A percentile compares a stretch with the other conserved stretches of the same genome.
phyloP scores from a whole-genome alignment of 2,888 invertebrate species.

The Conomelus anceps region DNA sequence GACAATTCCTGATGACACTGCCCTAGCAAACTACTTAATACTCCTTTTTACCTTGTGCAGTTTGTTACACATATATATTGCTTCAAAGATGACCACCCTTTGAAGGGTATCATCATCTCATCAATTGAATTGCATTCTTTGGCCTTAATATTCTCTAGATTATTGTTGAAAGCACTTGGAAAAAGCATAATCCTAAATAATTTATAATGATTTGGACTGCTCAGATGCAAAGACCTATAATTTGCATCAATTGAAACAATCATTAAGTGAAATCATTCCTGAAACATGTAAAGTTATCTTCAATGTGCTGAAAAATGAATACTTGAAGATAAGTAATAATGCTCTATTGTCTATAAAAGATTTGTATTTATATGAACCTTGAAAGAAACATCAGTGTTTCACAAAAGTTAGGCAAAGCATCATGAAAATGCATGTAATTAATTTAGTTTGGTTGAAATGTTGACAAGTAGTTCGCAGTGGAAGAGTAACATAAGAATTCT shows the following conservation, averaged over 20 bases:
- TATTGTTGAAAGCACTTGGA: conserved; percentile 26
- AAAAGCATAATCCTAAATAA: conserved; percentile 32
- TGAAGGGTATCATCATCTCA: conserved; percentile 37
- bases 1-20: conserved; percentile 32
- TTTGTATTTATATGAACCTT: conserved; percentile 1
- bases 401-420: conserved; percentile 22
- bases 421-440: conserved; percentile 28
- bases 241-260: conserved; percentile 34
- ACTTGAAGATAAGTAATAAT: conserved; percentile 32
- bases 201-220: conserved; percentile 29
- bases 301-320: conserved; percentile 33
- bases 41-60: conserved; percentile 39
- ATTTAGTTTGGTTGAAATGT: conserved; percentile 31
- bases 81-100: conserved; percentile 32
- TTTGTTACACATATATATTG: conserved; percentile 36
- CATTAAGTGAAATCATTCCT: conserved; percentile 34
- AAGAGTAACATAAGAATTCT: no score
- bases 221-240: conserved; percentile 32
- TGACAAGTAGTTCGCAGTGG: conserved; percentile 30
- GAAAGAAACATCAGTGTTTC: not conserved
- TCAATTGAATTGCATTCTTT: conserved; percentile 35
- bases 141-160: conserved; percentile 31
- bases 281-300: conserved; percentile 35
- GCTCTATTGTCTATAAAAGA: conserved; percentile 20
- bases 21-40: conserved; percentile 37